Percentiles rank a stretch among this genome's conserved stretches.
Conservation (phyloP, 1,140 invertebrate species). For the Drosophila insularis region DNA sequence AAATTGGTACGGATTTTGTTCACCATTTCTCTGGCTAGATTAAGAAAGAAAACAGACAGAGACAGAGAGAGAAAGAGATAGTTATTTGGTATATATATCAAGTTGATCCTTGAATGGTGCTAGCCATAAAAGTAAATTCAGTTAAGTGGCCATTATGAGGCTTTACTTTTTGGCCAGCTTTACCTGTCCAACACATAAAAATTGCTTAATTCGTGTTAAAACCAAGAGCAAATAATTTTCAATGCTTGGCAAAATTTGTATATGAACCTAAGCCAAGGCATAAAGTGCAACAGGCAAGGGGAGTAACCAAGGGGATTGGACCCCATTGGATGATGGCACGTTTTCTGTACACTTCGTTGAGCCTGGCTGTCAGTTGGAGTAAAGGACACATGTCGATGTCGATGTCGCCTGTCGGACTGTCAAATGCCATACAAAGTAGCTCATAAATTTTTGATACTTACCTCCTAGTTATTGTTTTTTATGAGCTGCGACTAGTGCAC, state of each 20-base stretch:
- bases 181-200: constrained; percentile 52
- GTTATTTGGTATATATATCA: constrained; percentile 15
- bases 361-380: constrained; percentile 55
- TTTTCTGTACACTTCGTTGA: neutral
- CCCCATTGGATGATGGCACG: neutral
- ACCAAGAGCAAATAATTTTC: constrained; percentile 54
- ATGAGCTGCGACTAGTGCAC: constrained; percentile 67
- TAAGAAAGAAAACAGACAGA: neutral
- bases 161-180: constrained; percentile 40
- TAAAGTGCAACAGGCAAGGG: constrained; percentile 54
- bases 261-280: constrained; percentile 58
- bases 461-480: constrained; percentile 72
- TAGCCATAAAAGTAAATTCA: constrained; percentile 62
- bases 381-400: constrained; percentile 76
- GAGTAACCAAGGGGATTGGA: neutral
- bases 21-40: neutral
- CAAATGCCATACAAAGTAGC: constrained; percentile 25
- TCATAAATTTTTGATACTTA: constrained; percentile 75
- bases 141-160: constrained; percentile 66
- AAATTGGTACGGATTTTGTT: constrained; percentile 54
- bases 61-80: neutral
- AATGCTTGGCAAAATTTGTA: constrained; percentile 64
- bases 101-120: constrained; percentile 34
- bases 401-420: constrained; percentile 41
- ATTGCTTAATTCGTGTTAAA: constrained; percentile 58